A percentile compares a stretch with the other conserved stretches of the same genome.
Conservation (phyloP, 2,797 vertebrate species). For the Anisognathus igniventris region DNA sequence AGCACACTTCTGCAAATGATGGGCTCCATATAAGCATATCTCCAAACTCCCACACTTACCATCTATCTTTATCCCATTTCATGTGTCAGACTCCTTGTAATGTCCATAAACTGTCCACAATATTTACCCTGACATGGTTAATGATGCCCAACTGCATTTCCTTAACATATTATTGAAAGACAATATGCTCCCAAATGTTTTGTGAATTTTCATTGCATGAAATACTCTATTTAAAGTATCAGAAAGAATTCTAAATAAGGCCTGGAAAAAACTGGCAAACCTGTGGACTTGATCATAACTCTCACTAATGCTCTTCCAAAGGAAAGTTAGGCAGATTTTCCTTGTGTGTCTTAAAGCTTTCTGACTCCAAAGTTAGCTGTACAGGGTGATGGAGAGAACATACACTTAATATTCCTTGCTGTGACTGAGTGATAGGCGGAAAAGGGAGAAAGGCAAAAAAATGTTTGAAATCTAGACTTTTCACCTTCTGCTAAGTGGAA, state of each 20-base stretch:
- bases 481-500: neutral
- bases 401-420: neutral
- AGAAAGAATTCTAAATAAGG: neutral
- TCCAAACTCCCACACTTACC: neutral
- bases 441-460: neutral
- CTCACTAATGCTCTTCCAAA: neutral
- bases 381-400: neutral
- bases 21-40: neutral
- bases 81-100: neutral
- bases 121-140: neutral
- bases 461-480: neutral
- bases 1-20: neutral
- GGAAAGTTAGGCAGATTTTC: neutral
- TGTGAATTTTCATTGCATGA: neutral
- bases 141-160: neutral
- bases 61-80: neutral
- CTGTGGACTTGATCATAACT: neutral
- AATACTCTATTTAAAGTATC: neutral
- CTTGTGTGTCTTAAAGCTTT: neutral
- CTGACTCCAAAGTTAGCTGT: neutral
- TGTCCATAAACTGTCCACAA: neutral
- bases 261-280: neutral
- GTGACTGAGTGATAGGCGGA: neutral
- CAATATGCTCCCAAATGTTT: neutral
- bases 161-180: neutral